phyloP scores from a whole-genome alignment of 2,113 vertebrate genomes.

The Cyanoramphus novaezelandiae region DNA sequence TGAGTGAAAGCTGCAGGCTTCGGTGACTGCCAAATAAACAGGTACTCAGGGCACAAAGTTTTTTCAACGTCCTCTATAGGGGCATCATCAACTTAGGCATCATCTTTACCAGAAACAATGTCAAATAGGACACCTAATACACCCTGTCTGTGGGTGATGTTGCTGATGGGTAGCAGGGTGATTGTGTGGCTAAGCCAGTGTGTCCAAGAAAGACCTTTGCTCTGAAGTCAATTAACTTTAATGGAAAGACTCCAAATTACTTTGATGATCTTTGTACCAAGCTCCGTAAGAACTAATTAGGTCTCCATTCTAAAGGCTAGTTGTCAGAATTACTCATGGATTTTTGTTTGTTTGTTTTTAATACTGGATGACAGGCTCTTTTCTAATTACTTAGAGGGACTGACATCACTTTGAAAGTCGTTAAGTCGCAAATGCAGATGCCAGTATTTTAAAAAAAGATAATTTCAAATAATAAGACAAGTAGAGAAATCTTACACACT shows the following conservation, averaged over 20 bases:
- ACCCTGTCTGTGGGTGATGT: background rate
- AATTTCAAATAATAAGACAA: background rate
- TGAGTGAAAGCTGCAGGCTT: conserved; percentile 3
- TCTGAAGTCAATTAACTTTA: conserved; percentile 35
- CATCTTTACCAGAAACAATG: background rate
- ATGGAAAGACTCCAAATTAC: conserved; percentile 32
- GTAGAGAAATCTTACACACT: background rate
- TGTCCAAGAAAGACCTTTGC: background rate
- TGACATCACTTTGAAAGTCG: background rate
- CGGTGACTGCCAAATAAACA: background rate
- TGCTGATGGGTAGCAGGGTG: background rate
- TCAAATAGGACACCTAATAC: background rate
- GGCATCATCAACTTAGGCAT: background rate
- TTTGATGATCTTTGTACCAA: conserved; percentile 29
- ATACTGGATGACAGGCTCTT: background rate
- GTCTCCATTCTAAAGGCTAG: conserved; percentile 13
- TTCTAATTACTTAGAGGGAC: background rate
- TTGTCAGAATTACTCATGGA: conserved; percentile 17
- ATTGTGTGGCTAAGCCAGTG: background rate
- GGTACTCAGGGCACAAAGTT: background rate
- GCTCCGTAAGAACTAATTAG: conserved; percentile 42
- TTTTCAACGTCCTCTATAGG: background rate
- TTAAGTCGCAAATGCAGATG: background rate
- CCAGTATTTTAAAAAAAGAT: background rate
- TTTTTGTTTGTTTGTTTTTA: conserved; percentile 30